Percentiles rank a stretch among this genome's conserved stretches.
These are phyloP conservation scores for Oriolus oriolus DNA, from an alignment of 2,113 vertebrate species.

Conservation along the genomic window DNA sequence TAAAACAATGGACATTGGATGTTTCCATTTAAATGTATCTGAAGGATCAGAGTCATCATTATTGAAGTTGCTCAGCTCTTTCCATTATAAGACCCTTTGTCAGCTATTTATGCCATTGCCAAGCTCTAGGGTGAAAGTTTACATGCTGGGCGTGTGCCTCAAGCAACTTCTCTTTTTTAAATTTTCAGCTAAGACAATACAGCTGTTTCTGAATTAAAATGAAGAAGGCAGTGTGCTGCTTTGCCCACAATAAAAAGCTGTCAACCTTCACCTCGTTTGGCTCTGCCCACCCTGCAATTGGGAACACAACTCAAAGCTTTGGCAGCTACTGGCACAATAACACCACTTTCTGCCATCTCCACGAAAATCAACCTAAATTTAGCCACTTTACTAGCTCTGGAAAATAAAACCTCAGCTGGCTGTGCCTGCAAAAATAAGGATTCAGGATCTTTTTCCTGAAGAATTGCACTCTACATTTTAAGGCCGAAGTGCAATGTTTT, in stretches of 20 bases:
- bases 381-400: background rate
- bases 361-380: background rate
- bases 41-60: background rate
- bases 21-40: background rate
- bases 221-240: background rate
- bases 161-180: background rate
- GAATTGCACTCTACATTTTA: background rate
- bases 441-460: background rate
- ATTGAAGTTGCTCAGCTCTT: background rate
- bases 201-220: background rate
- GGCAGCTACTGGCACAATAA: background rate
- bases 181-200: background rate
- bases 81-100: background rate
- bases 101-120: background rate
- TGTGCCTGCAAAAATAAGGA: background rate
- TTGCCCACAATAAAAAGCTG: background rate
- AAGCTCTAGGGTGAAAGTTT: background rate
- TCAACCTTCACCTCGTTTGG: background rate
- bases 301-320: background rate
- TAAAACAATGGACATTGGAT: background rate
- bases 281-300: background rate
- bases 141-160: background rate
- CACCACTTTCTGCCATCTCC: background rate
- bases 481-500: background rate
- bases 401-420: background rate